Evolutionary conservation across 2,888 invertebrate species (phyloP).

Genomic region (Dynastes grantii): DNA sequence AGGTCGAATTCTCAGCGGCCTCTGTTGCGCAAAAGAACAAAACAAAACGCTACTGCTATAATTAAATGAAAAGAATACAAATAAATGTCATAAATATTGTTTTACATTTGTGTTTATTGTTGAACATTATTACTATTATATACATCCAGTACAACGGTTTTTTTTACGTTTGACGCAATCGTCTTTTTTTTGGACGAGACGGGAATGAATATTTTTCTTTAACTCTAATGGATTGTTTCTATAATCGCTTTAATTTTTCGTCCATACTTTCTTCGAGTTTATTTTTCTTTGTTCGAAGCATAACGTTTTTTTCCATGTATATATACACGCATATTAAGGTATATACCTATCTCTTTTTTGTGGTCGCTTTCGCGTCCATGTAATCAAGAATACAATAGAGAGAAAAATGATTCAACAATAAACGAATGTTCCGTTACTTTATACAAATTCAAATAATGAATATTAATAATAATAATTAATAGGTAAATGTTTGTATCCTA

Average conservation of each 20-base stretch:
- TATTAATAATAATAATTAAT: slow-evolving; percentile 73
- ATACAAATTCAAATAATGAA: slow-evolving; percentile 68
- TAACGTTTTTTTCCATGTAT: slow-evolving; percentile 1
- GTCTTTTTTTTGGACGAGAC: not conserved
- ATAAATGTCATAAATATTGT: slow-evolving; percentile 54
- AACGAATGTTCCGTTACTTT: slow-evolving; percentile 66
- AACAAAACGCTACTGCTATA: slow-evolving; percentile 37
- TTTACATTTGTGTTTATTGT: slow-evolving; percentile 53
- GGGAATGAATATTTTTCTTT: slow-evolving; percentile 10
- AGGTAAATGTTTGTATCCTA: slow-evolving; percentile 73
- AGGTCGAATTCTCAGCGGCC: slow-evolving; percentile 19
- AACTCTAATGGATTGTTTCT: slow-evolving; percentile 45
- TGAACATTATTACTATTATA: slow-evolving; percentile 43
- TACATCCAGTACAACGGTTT: not conserved
- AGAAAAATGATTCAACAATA: slow-evolving; percentile 62
- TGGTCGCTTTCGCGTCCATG: not conserved
- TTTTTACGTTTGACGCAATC: not conserved
- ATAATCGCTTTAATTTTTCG: slow-evolving; percentile 15
- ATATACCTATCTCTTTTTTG: slow-evolving; percentile 5
- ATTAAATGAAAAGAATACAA: slow-evolving; percentile 36
- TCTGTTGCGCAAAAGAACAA: slow-evolving; percentile 14
- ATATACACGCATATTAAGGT: not conserved
- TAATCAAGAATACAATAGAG: slow-evolving; percentile 3
- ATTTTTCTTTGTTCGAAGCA: slow-evolving; percentile 1
- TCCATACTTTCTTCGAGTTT: slow-evolving; percentile 9